Base-by-base conservation (phyloP, 2,113 vertebrate species). In the Gorsachius goisagi region DNA sequence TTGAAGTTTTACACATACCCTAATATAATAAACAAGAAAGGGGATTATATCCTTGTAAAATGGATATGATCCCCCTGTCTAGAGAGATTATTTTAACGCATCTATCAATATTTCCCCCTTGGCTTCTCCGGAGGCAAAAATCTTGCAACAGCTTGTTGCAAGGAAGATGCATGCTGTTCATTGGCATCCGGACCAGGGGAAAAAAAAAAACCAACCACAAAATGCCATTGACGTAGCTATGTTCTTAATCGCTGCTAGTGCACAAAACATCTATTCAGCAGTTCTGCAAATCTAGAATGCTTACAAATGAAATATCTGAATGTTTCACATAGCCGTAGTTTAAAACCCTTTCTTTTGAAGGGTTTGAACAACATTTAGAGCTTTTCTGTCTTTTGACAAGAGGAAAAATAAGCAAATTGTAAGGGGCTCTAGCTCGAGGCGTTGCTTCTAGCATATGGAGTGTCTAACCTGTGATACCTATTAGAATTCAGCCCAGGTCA, bases 101-200 rank as follows among this genome's bases (percentile, higher is more conserved):
- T 96, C 91, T 91, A 87, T 96, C 96, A 95, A 26, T 84, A 90
- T 95, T 88, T 97, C 92, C 76, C 73, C 89, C 69, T 93, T 96
- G 97, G 96, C 89, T 96, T 95, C 86, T 97, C 88, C 6, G 32
- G 82, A 96, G 93, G 96, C 82, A 86, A 88, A 96, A 96, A 96
- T 89, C 87, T 94, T 97, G 80, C 89, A 95, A 91, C 97, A 98
- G 96, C 96, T 97, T 98, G 96, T 97, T 96, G 93, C 60, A 85
- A 88, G 90, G 95, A 96, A 95, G 93, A 90, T 95, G 79, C 96
- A 93, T 97, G 96, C 97, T 97, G 97, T 96, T 97, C 95, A 33
- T 84, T 98, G 97, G 96, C 98, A 97, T 93, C 89, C 89, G 6
- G 80, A 92, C 37, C 93, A 95, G 93, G 41, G 41, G 9, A 44